These are phyloP conservation scores for Rhabditoides inermis DNA, from an alignment of 2,888 invertebrate genomes.

Conservation along the genomic window DNA sequence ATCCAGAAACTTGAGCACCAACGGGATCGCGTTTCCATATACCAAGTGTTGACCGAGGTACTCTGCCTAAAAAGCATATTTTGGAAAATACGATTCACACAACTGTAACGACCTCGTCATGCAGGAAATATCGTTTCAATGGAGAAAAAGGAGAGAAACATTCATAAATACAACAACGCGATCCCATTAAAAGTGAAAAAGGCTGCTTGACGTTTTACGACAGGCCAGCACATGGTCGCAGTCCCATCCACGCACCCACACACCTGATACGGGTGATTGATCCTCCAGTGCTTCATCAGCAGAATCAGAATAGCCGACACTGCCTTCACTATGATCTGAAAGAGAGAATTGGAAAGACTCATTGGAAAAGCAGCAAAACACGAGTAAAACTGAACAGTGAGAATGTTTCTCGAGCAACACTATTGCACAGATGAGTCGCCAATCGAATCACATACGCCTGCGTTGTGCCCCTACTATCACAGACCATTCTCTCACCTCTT, in stretches of 20 bases:
- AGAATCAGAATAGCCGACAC: slow-evolving; percentile 80
- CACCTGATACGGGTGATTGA: slow-evolving; percentile 97
- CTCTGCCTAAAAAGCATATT: too few relatives aligned
- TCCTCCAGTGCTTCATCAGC: slow-evolving; percentile 88
- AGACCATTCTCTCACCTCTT: slow-evolving; percentile 55
- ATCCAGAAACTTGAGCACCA: slow-evolving; percentile 95
- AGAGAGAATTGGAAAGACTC: too few relatives aligned
- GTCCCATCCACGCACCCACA: too few relatives aligned
- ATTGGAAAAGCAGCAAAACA: not conserved
- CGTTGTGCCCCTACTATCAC: not conserved
- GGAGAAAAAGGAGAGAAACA: too few relatives aligned
- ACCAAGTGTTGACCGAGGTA: slow-evolving; percentile 90
- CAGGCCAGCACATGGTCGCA: too few relatives aligned
- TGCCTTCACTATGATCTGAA: slow-evolving; percentile 90
- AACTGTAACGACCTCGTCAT: too few relatives aligned
- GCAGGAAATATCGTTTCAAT: too few relatives aligned
- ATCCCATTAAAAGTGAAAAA: too few relatives aligned
- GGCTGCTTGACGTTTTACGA: too few relatives aligned
- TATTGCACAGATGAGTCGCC: not conserved
- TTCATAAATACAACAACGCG: too few relatives aligned
- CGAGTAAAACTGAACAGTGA: not conserved
- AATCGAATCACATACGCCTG: too few relatives aligned
- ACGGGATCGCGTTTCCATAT: slow-evolving; percentile 95
- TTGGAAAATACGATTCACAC: too few relatives aligned
- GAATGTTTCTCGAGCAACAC: not conserved